phyloP scores from a whole-genome alignment of 2,888 invertebrate genomes.

The Melipona beecheii region DNA sequence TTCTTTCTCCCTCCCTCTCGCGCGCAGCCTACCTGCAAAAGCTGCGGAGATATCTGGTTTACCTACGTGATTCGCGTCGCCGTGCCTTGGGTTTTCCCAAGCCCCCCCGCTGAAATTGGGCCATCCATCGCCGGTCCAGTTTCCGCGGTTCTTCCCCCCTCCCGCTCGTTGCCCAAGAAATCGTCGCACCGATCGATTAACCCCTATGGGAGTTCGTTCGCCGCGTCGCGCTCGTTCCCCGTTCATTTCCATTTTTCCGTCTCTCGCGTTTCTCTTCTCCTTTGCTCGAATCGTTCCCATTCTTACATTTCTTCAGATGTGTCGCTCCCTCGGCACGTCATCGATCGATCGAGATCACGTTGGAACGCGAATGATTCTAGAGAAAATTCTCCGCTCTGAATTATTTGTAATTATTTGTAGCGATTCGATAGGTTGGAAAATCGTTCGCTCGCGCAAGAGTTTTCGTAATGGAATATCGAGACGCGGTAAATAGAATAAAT shows the following conservation, averaged over 20 bases:
- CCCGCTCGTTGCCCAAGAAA: not conserved
- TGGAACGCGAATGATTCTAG: too few relatives aligned
- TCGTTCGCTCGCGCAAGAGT: too few relatives aligned
- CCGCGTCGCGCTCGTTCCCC: too few relatives aligned
- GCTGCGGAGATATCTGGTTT: conserved; percentile 51
- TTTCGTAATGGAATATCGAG: too few relatives aligned
- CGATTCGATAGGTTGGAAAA: too few relatives aligned
- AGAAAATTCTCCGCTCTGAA: too few relatives aligned
- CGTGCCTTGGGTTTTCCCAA: conserved; percentile 19
- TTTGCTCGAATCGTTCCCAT: conserved; percentile 15
- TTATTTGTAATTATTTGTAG: too few relatives aligned
- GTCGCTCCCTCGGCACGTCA: conserved; percentile 13
- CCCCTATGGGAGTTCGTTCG: not conserved
- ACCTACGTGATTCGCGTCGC: conserved; percentile 59
- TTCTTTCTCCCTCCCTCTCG: conserved; percentile 7
- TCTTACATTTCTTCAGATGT: too few relatives aligned
- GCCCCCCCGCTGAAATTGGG: conserved; percentile 24
- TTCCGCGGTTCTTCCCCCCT: conserved; percentile 1
- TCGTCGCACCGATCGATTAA: not conserved
- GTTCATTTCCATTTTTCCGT: not conserved
- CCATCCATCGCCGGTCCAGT: conserved; percentile 24
- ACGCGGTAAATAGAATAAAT: too few relatives aligned
- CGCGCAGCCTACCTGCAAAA: conserved; percentile 59
- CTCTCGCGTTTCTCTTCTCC: not conserved
- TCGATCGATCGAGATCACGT: conserved; percentile 28